Conservation (phyloP, 2,888 invertebrate species). For the Drosophila robusta region DNA sequence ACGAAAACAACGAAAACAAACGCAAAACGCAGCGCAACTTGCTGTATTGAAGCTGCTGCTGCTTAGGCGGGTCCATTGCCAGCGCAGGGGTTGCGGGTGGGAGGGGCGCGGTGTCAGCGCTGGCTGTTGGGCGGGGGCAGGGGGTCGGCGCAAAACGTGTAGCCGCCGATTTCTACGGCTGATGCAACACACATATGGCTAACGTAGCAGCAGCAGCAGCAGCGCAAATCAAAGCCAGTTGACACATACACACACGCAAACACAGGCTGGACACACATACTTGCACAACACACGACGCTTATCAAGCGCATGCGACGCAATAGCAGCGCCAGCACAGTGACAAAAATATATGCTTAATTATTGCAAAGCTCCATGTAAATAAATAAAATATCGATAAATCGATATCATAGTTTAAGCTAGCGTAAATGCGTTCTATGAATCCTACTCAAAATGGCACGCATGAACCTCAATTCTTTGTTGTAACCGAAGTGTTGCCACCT, state of each 20-base stretch:
- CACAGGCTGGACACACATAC: conserved; percentile 1
- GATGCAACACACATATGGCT: conserved; percentile 69
- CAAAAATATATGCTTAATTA: conserved; percentile 19
- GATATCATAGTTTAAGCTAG: conserved; percentile 9
- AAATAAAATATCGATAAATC: conserved; percentile 6
- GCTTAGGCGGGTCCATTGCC: conserved; percentile 34
- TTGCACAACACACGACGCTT: conserved; percentile 48
- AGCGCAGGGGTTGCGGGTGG: conserved; percentile 11
- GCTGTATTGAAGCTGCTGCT: conserved; percentile 62
- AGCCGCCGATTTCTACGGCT: conserved; percentile 75
- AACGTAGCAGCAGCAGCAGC: conserved; percentile 41
- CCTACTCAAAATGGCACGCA: not conserved
- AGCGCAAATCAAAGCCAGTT: conserved; percentile 73
- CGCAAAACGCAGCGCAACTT: conserved; percentile 55
- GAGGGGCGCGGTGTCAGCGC: conserved; percentile 4
- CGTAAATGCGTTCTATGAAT: conserved; percentile 1
- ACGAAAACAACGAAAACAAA: conserved; percentile 38
- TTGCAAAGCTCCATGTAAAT: conserved; percentile 19
- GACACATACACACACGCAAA: conserved; percentile 50
- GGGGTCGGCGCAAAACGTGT: conserved; percentile 63
- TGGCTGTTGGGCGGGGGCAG: conserved; percentile 41
- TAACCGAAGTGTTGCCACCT: conserved; percentile 6
- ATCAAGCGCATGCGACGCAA: conserved; percentile 75
- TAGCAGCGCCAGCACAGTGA: conserved; percentile 60
- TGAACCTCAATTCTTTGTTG: not conserved